phyloP scores from a whole-genome alignment of 2,113 vertebrate genomes.

The Stictonetta naevosa region DNA sequence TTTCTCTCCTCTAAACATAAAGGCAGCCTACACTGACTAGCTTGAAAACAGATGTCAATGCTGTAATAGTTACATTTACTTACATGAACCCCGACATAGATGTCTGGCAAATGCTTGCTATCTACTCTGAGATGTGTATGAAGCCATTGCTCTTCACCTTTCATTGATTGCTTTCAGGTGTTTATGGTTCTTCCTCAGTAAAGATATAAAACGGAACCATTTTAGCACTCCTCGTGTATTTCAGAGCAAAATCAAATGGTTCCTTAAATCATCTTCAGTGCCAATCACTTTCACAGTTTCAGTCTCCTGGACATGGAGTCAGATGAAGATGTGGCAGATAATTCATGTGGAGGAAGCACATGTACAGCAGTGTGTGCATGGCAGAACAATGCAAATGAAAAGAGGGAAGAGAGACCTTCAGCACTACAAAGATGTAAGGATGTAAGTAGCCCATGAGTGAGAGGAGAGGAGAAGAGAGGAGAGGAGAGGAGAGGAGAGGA shows the following conservation, averaged over 20 bases:
- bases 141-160: not conserved
- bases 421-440: accelerated
- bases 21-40: not conserved
- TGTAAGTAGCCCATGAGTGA: no score
- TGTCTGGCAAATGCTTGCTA: not conserved
- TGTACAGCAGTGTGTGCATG: not conserved
- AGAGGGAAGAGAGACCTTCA: not conserved
- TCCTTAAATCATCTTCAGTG: not conserved
- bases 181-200: not conserved
- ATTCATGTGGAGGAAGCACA: not conserved
- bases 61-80: not conserved
- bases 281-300: not conserved
- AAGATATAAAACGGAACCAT: not conserved
- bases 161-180: not conserved
- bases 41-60: not conserved
- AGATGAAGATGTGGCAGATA: not conserved
- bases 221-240: not conserved
- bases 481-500: no score
- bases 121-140: not conserved
- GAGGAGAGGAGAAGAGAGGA: no score
- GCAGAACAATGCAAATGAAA: accelerated
- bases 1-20: not conserved
- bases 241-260: not conserved
- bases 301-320: not conserved
- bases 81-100: accelerated